Base-by-base conservation (phyloP, 2,888 invertebrate genomes). In the Torymus auratus region DNA sequence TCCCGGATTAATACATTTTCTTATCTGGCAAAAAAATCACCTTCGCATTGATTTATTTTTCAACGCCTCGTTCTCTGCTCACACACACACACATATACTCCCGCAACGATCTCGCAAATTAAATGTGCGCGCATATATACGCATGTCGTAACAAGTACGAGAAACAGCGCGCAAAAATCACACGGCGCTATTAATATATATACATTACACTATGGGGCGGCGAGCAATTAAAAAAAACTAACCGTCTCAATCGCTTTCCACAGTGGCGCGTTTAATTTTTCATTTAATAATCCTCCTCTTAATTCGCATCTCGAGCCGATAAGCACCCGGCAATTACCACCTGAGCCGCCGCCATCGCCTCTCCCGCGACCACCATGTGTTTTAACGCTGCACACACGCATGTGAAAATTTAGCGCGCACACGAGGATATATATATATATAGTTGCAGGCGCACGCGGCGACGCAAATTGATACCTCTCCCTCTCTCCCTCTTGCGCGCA, bases 241-340 rank as follows among this genome's bases (percentile, higher is more conserved):
- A 70, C 62, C 72, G 70, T 73, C 70, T 50, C 56, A 23, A 74
- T 69, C 61, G 58, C 17, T 72, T 56, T 50, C 67, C 53, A 55
- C 17, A n/a, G 23, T 41, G 41, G 41, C 41, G 58, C 56, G 17
- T 55, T 80, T 62, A 56, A 53, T 41, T 71, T 80, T 58, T 56
- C n/a, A 69, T 73, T 73, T 68, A 77, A 73, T 72, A 72, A 71
- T 56, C 61, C 62, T 17, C 60, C 67, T 67, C 62, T 72, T 80
- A 69, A 74, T 65, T 75, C 56, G n/a, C 41, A 65, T 62, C 23
- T 52, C 23, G 20, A 41, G 41, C 23, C 75, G 61, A 77, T 81
- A 81, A 73, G 69, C 60, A 41, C 55, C 68, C 73, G 4, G 68
- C 68, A 73, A 75, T 80, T 74, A 75, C 70, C 58, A 80, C 64